Conservation (phyloP, 2,113 vertebrate species). For the Nibea coibor region DNA sequence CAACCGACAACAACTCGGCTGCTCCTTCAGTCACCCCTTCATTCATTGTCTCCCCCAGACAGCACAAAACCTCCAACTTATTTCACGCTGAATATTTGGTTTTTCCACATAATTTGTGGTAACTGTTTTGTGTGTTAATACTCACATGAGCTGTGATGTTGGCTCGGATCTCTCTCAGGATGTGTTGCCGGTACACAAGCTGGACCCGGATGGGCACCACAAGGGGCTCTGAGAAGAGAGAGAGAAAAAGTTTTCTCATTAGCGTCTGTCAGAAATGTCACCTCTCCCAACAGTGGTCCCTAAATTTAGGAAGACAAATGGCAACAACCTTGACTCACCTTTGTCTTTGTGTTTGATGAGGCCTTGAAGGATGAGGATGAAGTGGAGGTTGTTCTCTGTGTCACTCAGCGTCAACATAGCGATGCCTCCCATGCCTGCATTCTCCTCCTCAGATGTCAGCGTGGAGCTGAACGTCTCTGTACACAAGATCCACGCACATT, state of each 20-base stretch:
- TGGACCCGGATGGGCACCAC: conserved; percentile 87
- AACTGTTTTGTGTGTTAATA: background rate
- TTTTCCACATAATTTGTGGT: background rate
- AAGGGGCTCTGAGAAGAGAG: conserved; percentile 76
- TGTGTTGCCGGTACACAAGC: conserved; percentile 87
- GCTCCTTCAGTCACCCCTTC: conserved; percentile 12
- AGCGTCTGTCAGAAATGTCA: background rate
- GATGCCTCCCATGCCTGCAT: conserved; percentile 88
- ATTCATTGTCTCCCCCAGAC: conserved; percentile 10
- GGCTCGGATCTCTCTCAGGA: conserved; percentile 88
- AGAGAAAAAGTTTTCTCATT: background rate
- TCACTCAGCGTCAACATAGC: conserved; percentile 94
- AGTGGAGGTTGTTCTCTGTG: conserved; percentile 93
- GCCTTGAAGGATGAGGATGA: conserved; percentile 93
- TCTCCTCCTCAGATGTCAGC: conserved; percentile 85
- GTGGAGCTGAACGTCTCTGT: conserved; percentile 94
- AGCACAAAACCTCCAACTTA: conserved; percentile 6
- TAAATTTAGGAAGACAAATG: background rate
- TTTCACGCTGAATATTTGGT: background rate
- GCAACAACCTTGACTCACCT: conserved; percentile 73
- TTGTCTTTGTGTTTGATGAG: conserved; percentile 81
- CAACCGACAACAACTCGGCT: conserved; percentile 14
- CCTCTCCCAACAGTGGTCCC: background rate
- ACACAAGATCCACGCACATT: conserved; percentile 22
- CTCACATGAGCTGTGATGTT: conserved; percentile 91